Evolutionary conservation across 2,888 invertebrate genomes (phyloP).

Genomic region (Acronicta aceris): DNA sequence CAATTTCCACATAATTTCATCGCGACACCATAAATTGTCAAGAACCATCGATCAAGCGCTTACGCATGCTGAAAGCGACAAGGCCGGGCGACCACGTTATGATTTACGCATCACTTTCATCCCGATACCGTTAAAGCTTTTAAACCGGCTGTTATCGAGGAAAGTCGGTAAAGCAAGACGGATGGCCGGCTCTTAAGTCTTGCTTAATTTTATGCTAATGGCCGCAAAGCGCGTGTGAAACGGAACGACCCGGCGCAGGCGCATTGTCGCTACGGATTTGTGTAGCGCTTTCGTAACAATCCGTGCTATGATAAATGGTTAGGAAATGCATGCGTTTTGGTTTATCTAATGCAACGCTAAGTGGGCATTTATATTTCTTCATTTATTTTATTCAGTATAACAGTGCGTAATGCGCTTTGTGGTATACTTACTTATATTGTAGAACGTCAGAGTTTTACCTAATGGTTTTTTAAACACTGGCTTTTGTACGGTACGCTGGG

Average conservation of each 20-base stretch:
- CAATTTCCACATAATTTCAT: conserved; percentile 49
- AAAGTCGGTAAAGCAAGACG: conserved; percentile 81
- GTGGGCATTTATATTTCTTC: conserved; percentile 18
- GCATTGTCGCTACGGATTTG: conserved; percentile 54
- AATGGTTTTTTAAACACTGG: conserved; percentile 16
- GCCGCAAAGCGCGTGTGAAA: conserved; percentile 75
- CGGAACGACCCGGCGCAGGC: conserved; percentile 67
- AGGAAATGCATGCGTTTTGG: conserved; percentile 36
- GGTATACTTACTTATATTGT: conserved; percentile 10
- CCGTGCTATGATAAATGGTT: conserved; percentile 37
- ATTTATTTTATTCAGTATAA: conserved; percentile 26
- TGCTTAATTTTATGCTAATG: conserved; percentile 80
- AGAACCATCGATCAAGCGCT: conserved; percentile 66
- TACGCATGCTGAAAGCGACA: conserved; percentile 71
- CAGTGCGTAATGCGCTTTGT: neutral
- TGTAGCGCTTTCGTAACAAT: conserved; percentile 51
- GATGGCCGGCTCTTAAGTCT: conserved; percentile 65
- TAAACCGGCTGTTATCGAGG: conserved; percentile 77
- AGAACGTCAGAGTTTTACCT: neutral
- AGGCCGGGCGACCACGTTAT: conserved; percentile 66
- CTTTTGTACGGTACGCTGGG: neutral
- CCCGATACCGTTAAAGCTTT: conserved; percentile 83
- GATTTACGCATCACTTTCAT: conserved; percentile 85
- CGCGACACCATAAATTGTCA: conserved; percentile 50
- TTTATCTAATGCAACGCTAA: conserved; percentile 32